Conservation (phyloP, 1,140 invertebrate genomes). For the Apis laboriosa region DNA sequence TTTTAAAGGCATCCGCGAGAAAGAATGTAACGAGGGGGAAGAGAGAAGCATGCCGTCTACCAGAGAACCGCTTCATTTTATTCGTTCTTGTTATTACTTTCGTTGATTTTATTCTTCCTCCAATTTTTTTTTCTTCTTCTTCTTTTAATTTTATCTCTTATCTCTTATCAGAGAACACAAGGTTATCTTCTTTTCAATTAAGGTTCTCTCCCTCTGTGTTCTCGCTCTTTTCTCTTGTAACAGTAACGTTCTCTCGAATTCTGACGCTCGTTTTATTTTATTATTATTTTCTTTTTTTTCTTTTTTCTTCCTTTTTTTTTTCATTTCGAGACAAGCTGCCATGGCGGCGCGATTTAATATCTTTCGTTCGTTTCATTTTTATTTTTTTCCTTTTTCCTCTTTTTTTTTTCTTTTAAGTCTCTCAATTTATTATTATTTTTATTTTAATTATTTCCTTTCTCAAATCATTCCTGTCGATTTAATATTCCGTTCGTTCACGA, state of each 20-base stretch:
- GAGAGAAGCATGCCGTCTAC: slow-evolving; percentile 30
- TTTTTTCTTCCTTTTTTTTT: neutral
- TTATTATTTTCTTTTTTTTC: neutral
- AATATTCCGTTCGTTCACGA: neutral
- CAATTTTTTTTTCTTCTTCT: neutral
- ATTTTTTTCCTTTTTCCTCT: neutral
- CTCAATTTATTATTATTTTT: too few relatives aligned
- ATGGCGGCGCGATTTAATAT: slow-evolving; percentile 48
- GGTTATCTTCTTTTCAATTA: slow-evolving; percentile 27
- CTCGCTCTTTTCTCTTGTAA: neutral
- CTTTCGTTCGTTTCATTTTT: neutral
- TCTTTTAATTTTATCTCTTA: neutral
- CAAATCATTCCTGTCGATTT: neutral
- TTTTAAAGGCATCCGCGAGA: slow-evolving; percentile 27
- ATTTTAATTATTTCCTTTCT: too few relatives aligned
- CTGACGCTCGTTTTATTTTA: neutral
- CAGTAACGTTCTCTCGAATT: neutral
- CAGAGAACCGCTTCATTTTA: slow-evolving; percentile 31
- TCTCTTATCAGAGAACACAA: slow-evolving; percentile 10
- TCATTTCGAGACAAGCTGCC: slow-evolving; percentile 47
- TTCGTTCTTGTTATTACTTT: slow-evolving; percentile 8
- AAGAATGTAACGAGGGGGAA: slow-evolving; percentile 15
- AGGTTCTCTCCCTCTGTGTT: neutral
- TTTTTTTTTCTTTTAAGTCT: neutral
- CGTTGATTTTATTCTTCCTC: neutral